phyloP scores from a whole-genome alignment of 2,888 invertebrate genomes.

The Anthrax anthrax region DNA sequence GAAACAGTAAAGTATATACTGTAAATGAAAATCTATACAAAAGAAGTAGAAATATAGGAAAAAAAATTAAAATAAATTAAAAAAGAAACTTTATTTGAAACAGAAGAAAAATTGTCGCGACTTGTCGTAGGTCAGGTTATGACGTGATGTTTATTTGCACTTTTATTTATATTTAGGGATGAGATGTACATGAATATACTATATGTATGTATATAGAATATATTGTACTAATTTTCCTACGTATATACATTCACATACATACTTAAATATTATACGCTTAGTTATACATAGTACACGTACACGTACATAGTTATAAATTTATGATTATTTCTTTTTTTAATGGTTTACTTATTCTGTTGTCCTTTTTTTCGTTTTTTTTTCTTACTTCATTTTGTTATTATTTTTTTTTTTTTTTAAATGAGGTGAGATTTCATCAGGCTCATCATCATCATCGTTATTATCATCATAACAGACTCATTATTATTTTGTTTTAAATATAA shows the following conservation, averaged over 20 bases:
- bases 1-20: too few species aligned
- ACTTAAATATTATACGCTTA: too few species aligned
- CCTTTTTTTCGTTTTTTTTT: too few species aligned
- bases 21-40: too few species aligned
- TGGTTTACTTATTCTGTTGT: too few species aligned
- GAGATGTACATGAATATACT: neutral
- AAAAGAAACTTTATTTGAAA: neutral
- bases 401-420: neutral
- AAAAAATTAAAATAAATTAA: neutral
- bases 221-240: too few species aligned
- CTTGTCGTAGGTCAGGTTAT: conserved; percentile 6
- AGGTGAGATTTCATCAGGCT: conserved; percentile 6
- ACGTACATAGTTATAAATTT: too few species aligned
- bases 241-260: too few species aligned
- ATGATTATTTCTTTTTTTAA: too few species aligned
- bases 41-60: neutral
- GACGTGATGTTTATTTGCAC: neutral
- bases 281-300: too few species aligned
- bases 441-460: conserved; percentile 3
- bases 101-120: conserved; percentile 6
- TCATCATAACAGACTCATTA: conserved; percentile 5
- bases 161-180: neutral
- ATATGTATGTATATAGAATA: too few species aligned
- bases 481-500: conserved; percentile 7
- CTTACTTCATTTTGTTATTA: too few species aligned